These are phyloP conservation scores for Recurvirostra avosetta DNA, from an alignment of 2,113 vertebrate species.

Conservation along the genomic window DNA sequence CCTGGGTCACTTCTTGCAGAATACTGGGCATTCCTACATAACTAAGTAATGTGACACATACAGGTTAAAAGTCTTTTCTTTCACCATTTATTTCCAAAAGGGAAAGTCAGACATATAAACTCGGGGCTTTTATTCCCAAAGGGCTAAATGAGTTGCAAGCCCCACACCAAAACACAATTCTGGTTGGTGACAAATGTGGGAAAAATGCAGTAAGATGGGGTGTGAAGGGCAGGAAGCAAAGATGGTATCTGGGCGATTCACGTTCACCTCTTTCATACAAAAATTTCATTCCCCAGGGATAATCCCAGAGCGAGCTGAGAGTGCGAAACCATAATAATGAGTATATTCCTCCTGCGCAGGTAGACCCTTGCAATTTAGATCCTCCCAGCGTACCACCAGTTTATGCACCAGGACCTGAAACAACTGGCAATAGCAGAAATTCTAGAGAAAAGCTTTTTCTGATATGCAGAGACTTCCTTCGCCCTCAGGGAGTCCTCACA, in stretches of 20 bases:
- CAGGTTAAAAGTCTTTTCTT: not conserved
- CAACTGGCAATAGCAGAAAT: not conserved
- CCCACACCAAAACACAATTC: not conserved
- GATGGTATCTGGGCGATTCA: not conserved
- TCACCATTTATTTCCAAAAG: not conserved
- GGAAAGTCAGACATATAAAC: not conserved
- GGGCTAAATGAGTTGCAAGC: not conserved
- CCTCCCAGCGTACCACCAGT: not conserved
- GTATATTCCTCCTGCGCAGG: not conserved
- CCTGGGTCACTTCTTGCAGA: not conserved
- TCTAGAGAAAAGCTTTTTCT: not conserved
- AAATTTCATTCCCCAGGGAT: not conserved
- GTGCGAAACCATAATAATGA: not conserved
- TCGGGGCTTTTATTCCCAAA: not conserved
- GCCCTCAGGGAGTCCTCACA: not conserved
- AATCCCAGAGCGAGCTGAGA: not conserved
- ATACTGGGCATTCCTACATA: not conserved
- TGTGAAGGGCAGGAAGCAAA: not conserved
- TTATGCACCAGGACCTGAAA: not conserved
- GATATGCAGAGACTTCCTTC: not conserved
- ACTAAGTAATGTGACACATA: not conserved
- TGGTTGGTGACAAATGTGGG: not conserved
- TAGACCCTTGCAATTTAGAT: not conserved
- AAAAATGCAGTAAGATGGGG: not conserved
- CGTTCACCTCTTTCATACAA: not conserved